Evolutionary conservation across 2,888 invertebrate genomes (phyloP).

Genomic region (Cenopis cana): DNA sequence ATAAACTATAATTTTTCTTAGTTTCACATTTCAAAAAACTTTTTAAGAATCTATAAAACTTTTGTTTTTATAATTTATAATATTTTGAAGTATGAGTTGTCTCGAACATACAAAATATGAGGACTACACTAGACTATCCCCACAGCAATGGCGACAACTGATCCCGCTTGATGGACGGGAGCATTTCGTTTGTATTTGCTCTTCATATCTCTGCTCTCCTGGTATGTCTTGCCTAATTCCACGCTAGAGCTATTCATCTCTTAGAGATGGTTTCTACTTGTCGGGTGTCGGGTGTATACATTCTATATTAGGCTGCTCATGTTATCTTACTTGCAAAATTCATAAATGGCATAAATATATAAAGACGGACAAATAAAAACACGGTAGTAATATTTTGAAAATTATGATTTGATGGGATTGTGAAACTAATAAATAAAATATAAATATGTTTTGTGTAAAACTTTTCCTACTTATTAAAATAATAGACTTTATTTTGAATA

Average conservation of each 20-base stretch:
- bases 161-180: slow-evolving; percentile 63
- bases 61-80: neutral
- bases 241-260: slow-evolving; percentile 4
- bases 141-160: slow-evolving; percentile 44
- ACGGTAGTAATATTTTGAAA: neutral
- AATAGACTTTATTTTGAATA: too few species aligned
- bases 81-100: neutral
- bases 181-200: slow-evolving; percentile 75
- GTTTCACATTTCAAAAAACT: too few species aligned
- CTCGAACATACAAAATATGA: neutral
- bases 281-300: too few species aligned
- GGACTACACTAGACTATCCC: neutral
- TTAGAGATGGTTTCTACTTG: neutral
- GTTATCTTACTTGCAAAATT: too few species aligned
- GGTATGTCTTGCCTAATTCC: slow-evolving; percentile 61
- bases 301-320: too few species aligned
- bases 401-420: neutral
- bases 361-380: too few species aligned
- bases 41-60: too few species aligned
- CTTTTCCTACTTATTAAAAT: too few species aligned
- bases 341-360: too few species aligned
- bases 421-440: neutral
- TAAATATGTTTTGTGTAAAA: neutral
- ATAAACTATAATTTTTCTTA: too few species aligned
- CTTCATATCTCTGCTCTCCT: slow-evolving; percentile 72